Conservation (phyloP, 2,113 vertebrate genomes). For the Burhinus oedicnemus region DNA sequence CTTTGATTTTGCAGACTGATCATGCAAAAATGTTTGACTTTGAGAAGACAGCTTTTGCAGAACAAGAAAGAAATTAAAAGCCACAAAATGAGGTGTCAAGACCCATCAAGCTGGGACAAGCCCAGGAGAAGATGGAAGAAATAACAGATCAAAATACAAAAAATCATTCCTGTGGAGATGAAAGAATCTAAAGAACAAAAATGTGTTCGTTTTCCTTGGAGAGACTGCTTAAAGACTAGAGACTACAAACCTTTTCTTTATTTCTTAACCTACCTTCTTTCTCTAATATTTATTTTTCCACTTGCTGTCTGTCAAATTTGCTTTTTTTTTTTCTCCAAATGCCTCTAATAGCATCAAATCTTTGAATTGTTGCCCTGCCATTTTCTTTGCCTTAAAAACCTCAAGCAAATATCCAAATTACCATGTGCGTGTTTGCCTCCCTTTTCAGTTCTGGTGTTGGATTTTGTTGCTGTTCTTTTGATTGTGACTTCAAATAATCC, state of each 20-base stretch:
- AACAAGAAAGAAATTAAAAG: neutral
- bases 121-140: neutral
- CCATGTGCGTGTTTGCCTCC: neutral
- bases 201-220: neutral
- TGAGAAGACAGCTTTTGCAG: neutral
- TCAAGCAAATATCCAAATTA: neutral
- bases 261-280: neutral
- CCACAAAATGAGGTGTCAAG: neutral
- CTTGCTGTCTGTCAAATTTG: neutral
- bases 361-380: neutral
- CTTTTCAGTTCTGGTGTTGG: neutral
- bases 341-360: neutral
- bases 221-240: neutral
- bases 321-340: neutral
- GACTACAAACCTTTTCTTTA: neutral
- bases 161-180: neutral
- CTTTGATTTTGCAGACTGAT: neutral
- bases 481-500: neutral
- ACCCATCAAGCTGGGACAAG: neutral
- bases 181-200: neutral
- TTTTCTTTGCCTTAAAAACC: neutral
- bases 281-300: neutral
- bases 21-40: neutral
- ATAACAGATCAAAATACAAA: neutral
- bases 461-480: neutral